Conservation (phyloP, 2,888 invertebrate species). For the Polydrusus pterygomalis region DNA sequence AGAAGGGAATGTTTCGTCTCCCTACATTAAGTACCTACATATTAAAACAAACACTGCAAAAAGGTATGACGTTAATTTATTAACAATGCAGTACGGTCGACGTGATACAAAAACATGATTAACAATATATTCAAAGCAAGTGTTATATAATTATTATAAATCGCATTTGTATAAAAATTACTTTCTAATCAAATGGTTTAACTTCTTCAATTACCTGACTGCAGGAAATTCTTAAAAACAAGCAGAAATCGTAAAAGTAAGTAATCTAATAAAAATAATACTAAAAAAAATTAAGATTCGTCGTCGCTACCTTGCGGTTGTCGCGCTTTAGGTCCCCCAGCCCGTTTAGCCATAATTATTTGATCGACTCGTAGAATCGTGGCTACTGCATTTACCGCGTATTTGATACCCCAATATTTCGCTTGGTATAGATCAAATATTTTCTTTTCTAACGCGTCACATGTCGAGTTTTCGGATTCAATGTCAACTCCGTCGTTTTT, state of each 20-base stretch:
- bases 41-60: no score
- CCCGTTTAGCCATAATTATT: conserved; percentile 98
- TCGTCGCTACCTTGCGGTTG: conserved; percentile 81
- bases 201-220: no score
- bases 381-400: conserved; percentile 94
- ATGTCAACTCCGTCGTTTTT: conserved; percentile 88
- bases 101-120: conserved; percentile 7
- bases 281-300: conserved; percentile 71
- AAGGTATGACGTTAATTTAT: conserved; percentile 13
- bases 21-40: no score
- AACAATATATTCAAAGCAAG: conserved; percentile 1
- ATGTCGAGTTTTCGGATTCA: conserved; percentile 82
- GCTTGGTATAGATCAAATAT: conserved; percentile 89
- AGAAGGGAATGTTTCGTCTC: no score
- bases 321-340: conserved; percentile 94
- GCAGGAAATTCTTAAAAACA: not conserved
- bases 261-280: conserved; percentile 1
- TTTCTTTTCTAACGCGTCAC: conserved; percentile 85
- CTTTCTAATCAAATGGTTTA: not conserved
- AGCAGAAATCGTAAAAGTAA: not conserved
- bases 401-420: conserved; percentile 96
- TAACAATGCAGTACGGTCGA: not conserved
- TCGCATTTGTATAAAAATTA: not conserved
- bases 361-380: conserved; percentile 96
- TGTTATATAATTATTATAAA: conserved; percentile 7